Evolutionary conservation across 2,113 vertebrate genomes (phyloP).

Genomic region (Okapia johnstoni): DNA sequence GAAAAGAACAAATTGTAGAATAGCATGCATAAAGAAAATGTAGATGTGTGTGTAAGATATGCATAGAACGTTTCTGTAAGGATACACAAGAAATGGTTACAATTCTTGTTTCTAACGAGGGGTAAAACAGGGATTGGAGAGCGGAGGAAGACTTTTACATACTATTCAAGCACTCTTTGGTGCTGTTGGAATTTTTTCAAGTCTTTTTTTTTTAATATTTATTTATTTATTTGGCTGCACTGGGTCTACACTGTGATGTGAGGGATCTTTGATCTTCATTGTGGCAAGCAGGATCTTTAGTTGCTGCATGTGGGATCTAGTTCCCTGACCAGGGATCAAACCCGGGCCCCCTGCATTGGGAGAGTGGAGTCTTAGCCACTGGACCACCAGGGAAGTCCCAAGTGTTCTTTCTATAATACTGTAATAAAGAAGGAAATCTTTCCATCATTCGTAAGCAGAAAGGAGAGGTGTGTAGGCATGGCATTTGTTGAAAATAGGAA

Average conservation of each 20-base stretch:
- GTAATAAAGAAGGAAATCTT: background rate
- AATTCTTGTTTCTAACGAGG: background rate
- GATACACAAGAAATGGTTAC: background rate
- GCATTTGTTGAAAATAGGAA: background rate
- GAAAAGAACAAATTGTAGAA: background rate
- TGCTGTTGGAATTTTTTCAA: background rate
- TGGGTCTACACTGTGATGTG: background rate
- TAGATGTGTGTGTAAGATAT: background rate
- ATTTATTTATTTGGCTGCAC: background rate
- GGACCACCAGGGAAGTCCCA: background rate
- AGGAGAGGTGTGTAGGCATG: background rate
- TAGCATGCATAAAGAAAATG: background rate
- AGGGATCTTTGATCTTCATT: background rate
- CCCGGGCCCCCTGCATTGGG: accelerated
- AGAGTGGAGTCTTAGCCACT: background rate
- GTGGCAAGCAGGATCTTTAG: background rate
- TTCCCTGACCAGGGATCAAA: background rate
- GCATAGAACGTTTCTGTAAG: background rate
- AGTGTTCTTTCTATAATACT: background rate
- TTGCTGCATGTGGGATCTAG: accelerated
- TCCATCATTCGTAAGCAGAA: background rate
- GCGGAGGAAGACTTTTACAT: background rate
- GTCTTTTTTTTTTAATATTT: background rate
- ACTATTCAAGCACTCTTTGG: background rate
- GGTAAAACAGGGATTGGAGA: background rate